phyloP scores from a whole-genome alignment of 2,888 invertebrate genomes.

The Plusia festucae region DNA sequence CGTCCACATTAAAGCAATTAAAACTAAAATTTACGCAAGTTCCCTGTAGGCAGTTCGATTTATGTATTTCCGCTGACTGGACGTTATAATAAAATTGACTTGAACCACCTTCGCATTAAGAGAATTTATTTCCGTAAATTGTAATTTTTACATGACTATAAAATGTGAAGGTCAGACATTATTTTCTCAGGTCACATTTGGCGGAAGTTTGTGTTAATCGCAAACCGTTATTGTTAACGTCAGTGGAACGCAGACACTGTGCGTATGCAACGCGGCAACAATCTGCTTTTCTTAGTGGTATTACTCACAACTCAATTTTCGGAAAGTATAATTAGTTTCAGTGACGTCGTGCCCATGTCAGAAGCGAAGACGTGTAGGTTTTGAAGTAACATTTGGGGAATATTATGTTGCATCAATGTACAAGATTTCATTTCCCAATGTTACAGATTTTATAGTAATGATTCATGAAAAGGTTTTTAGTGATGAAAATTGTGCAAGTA shows the following conservation, averaged over 20 bases:
- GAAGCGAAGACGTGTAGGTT: background rate
- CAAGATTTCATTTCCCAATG: background rate
- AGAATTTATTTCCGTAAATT: constrained; percentile 65
- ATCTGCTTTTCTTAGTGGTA: constrained; percentile 22
- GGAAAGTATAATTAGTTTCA: background rate
- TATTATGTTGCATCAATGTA: background rate
- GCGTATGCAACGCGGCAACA: constrained; percentile 18
- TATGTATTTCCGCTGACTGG: constrained; percentile 57
- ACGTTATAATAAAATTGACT: constrained; percentile 58
- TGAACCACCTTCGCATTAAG: constrained; percentile 59
- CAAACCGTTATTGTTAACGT: constrained; percentile 47
- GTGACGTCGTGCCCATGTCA: background rate
- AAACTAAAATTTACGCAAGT: constrained; percentile 55
- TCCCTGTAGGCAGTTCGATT: constrained; percentile 55
- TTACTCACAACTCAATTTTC: constrained; percentile 26
- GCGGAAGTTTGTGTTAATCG: constrained; percentile 65
- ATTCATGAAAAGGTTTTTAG: background rate
- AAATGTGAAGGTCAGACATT: constrained; percentile 64
- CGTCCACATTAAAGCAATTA: constrained; percentile 43
- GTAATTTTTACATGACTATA: constrained; percentile 62
- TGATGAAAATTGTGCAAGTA: background rate
- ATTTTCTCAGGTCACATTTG: constrained; percentile 61
- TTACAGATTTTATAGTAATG: too few species aligned
- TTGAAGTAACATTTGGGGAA: background rate
- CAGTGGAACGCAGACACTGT: constrained; percentile 35